These are phyloP conservation scores for Delia radicum DNA, from an alignment of 1,140 invertebrate species.

Conservation along the genomic window DNA sequence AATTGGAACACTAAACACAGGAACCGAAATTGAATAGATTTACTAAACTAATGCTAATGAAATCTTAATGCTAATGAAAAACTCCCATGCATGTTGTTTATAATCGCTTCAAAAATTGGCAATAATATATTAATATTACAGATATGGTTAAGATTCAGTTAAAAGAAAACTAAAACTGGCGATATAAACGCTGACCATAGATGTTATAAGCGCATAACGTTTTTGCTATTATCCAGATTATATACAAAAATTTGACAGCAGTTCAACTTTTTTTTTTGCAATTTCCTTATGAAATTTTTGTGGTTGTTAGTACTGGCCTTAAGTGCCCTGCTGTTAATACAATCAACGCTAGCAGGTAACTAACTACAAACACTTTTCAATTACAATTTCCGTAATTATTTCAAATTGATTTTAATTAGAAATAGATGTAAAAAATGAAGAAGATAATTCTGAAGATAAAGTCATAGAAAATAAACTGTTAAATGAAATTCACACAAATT, in stretches of 20 bases:
- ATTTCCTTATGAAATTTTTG: constrained; percentile 18
- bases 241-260: neutral
- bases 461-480: neutral
- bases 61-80: no score
- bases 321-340: constrained; percentile 7
- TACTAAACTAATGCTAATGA: no score
- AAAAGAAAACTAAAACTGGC: constrained; percentile 22
- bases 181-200: constrained; percentile 26
- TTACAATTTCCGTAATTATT: neutral
- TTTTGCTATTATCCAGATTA: constrained; percentile 1
- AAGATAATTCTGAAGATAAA: constrained; percentile 2
- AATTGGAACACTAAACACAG: no score
- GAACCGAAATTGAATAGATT: no score
- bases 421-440: neutral
- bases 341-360: constrained; percentile 9
- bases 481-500: neutral
- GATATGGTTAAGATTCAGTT: neutral
- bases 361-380: neutral
- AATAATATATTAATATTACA: no score
- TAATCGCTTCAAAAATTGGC: no score
- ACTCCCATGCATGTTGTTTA: no score
- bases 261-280: neutral
- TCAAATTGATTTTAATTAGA: neutral
- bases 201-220: constrained; percentile 19
- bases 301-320: constrained; percentile 6